Percentiles rank a stretch among this genome's conserved stretches.
Conservation (phyloP, 2,113 vertebrate species). For the Saccopteryx bilineata region DNA sequence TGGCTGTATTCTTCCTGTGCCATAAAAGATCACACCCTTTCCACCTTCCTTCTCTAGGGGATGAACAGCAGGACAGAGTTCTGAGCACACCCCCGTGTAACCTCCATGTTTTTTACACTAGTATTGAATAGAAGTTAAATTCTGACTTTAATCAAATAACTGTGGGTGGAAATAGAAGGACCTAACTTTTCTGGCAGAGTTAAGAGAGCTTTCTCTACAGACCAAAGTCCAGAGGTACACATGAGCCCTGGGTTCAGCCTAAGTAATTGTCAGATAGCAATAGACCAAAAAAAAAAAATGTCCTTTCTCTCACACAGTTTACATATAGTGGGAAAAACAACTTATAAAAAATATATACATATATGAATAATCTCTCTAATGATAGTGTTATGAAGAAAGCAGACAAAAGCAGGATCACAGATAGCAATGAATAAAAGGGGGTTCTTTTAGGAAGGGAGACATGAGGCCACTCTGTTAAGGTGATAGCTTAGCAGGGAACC, state of each 20-base stretch:
- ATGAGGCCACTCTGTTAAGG: not conserved
- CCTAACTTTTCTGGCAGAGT: not conserved
- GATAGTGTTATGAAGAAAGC: not conserved
- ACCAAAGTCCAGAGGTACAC: not conserved
- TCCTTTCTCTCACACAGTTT: not conserved
- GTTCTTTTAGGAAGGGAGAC: not conserved
- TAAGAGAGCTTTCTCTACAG: not conserved
- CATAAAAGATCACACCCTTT: not conserved
- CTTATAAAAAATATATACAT: not conserved
- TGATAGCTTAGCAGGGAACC: not conserved
- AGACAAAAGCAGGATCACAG: not conserved
- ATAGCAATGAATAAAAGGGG: not conserved
- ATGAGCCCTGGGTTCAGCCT: not conserved
- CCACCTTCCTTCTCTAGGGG: not conserved
- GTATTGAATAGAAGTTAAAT: not conserved
- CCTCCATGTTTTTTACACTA: not conserved
- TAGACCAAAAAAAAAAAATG: not conserved
- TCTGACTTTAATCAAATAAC: not conserved
- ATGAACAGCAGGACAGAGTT: not conserved
- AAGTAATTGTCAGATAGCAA: not conserved
- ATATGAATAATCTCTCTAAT: not conserved
- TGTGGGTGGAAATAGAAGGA: not conserved
- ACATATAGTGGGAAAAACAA: not conserved
- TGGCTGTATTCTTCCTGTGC: not conserved
- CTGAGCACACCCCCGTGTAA: not conserved